Base-by-base conservation (phyloP, 1,140 invertebrate species). In the Lasioglossum baleicum region DNA sequence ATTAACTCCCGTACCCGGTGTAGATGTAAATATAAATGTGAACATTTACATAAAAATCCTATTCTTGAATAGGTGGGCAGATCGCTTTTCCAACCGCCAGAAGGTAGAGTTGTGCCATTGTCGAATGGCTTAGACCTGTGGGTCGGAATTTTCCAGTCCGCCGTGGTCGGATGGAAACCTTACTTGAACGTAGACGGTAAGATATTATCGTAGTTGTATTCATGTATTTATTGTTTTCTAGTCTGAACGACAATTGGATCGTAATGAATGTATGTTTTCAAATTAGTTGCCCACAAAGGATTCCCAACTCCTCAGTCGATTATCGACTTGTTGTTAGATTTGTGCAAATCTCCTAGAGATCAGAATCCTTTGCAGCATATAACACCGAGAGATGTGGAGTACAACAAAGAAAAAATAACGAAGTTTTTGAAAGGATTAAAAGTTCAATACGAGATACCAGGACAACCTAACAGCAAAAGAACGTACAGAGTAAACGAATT, bases 101-200 rank as follows among this genome's bases (percentile, higher is more conserved):
- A n/a, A 22, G 87, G 89, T 0, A 84, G 83, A 6, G 60, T 89
- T 0, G 68, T 93, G 3, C 22, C 63, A 26, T 88, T 97, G 1
- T 92, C 94, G 0, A 94, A 93, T 70, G 96, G 96, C 0, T 92
- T 96, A 80, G 95, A 96, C 88, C 92, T 97, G 81, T 96, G 96
- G 94, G 92, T 95, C 61, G 96, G 97, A 0, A 92, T 96, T 63
- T 97, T 96, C 89, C 96, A 96, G 87, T 96, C 96, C 2, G 95
- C 95, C 0, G 94, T 97, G 80, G 91, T 97, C 61, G 96, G 96
- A 0, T 96, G 95, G 90, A 94, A 93, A 81, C 94, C 96, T 0
- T 96, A 93, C 83, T 90, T 97, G 4, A 97, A 97, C 90, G 93
- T 97, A 51, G 96, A 97, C 91, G 96, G 95, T 95, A 93, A 89